These are phyloP conservation scores for Lepidostoma basale DNA, from an alignment of 1,140 invertebrate genomes.

Conservation along the genomic window DNA sequence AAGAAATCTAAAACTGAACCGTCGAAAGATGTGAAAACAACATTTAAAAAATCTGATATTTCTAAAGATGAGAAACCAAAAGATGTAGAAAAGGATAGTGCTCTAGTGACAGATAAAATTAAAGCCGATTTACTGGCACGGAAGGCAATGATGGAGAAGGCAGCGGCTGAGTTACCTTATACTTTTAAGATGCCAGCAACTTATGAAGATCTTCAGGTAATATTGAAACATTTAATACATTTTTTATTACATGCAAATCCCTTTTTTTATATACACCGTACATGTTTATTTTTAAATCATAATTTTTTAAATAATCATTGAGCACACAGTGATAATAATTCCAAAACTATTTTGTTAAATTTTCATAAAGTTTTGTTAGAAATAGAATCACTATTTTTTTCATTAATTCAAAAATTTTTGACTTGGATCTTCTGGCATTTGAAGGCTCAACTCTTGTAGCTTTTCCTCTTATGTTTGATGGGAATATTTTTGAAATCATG, in stretches of 20 bases:
- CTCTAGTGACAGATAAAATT: conserved; percentile 43
- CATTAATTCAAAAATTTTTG: too few relatives aligned
- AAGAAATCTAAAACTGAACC: conserved; percentile 10
- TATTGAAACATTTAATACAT: not conserved
- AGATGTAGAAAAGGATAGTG: conserved; percentile 45
- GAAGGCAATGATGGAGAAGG: conserved; percentile 65
- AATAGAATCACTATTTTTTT: too few relatives aligned
- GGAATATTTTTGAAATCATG: too few relatives aligned
- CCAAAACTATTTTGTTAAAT: too few relatives aligned
- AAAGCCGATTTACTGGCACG: conserved; percentile 53
- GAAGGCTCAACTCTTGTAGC: too few relatives aligned
- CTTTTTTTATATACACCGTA: too few relatives aligned
- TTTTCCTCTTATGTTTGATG: too few relatives aligned
- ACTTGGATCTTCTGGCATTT: too few relatives aligned
- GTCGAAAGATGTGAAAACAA: conserved; percentile 23
- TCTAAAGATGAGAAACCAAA: conserved; percentile 47
- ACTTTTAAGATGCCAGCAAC: conserved; percentile 71
- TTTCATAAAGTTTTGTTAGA: too few relatives aligned
- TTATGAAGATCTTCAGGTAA: conserved; percentile 66
- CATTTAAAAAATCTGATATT: conserved; percentile 31
- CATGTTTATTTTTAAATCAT: too few relatives aligned
- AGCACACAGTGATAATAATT: too few relatives aligned
- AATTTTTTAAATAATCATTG: too few relatives aligned
- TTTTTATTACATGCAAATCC: conserved; percentile 1
- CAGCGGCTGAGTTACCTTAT: conserved; percentile 70